phyloP scores from a whole-genome alignment of 2,113 vertebrate species.

The Mus pahari region DNA sequence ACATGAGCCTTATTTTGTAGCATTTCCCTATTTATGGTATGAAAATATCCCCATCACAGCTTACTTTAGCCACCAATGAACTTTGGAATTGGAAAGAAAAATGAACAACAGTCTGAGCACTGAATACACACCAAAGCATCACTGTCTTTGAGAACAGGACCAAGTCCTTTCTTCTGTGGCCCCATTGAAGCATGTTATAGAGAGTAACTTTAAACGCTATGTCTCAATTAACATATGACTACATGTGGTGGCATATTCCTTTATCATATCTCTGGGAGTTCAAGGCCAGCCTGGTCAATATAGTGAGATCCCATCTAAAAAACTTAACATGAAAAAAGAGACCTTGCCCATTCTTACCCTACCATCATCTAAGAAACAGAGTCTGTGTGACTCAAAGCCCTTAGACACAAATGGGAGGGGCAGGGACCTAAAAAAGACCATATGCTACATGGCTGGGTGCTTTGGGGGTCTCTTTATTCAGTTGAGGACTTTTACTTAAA shows the following conservation, averaged over 20 bases:
- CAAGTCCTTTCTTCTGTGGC: not conserved
- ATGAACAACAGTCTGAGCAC: not conserved
- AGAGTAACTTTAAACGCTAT: not conserved
- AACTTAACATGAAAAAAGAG: not conserved
- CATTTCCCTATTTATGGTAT: not conserved
- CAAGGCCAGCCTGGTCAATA: not conserved
- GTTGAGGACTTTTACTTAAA: not conserved
- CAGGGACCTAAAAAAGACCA: not conserved
- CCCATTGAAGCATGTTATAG: not conserved
- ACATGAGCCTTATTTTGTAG: not conserved
- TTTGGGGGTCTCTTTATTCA: not conserved
- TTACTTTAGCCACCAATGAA: not conserved
- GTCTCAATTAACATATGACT: not conserved
- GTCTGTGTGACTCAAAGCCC: not conserved
- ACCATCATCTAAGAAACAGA: not conserved
- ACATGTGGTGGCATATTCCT: not conserved
- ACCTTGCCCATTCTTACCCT: not conserved
- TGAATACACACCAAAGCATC: not conserved
- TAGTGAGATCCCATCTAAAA: not conserved
- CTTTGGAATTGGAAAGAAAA: conserved; percentile 11
- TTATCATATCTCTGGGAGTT: not conserved
- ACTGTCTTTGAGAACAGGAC: not conserved
- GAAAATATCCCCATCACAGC: not conserved
- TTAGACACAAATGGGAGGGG: not conserved
- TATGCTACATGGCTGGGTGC: not conserved